phyloP scores from a whole-genome alignment of 2,797 vertebrate species.

The Galagoides demidoff region DNA sequence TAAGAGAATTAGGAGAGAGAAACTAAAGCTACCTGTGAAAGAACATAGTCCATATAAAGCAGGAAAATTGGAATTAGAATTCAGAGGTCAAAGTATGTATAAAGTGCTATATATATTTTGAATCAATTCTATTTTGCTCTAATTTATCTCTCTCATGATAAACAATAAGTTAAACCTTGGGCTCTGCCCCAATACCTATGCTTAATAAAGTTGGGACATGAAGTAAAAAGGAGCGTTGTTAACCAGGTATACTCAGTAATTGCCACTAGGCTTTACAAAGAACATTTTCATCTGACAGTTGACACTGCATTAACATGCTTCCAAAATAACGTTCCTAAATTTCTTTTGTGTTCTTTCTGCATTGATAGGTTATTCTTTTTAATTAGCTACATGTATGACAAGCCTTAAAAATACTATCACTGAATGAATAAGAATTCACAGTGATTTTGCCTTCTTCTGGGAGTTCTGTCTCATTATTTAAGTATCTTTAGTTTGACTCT shows the following conservation, averaged over 20 bases:
- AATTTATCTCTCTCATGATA: background rate
- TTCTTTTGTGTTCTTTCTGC: background rate
- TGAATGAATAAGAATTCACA: slow-evolving; percentile 4
- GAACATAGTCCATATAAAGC: background rate
- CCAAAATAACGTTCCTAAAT: background rate
- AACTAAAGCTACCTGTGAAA: background rate
- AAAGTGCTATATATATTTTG: background rate
- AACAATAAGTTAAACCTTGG: background rate
- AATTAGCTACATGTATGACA: slow-evolving; percentile 31
- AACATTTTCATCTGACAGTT: background rate
- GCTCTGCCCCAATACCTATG: background rate
- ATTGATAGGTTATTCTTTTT: slow-evolving; percentile 18
- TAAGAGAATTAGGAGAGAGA: background rate
- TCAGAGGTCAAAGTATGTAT: background rate
- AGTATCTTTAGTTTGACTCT: background rate
- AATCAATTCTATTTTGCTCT: background rate
- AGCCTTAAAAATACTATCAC: background rate
- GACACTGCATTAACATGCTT: background rate
- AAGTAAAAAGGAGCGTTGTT: background rate
- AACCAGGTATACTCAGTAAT: background rate
- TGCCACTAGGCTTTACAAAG: background rate
- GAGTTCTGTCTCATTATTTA: slow-evolving; percentile 41
- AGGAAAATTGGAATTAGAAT: background rate
- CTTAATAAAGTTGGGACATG: background rate
- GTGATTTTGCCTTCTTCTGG: slow-evolving; percentile 17